Conservation (phyloP, 2,888 invertebrate species). For the Sesia apiformis region DNA sequence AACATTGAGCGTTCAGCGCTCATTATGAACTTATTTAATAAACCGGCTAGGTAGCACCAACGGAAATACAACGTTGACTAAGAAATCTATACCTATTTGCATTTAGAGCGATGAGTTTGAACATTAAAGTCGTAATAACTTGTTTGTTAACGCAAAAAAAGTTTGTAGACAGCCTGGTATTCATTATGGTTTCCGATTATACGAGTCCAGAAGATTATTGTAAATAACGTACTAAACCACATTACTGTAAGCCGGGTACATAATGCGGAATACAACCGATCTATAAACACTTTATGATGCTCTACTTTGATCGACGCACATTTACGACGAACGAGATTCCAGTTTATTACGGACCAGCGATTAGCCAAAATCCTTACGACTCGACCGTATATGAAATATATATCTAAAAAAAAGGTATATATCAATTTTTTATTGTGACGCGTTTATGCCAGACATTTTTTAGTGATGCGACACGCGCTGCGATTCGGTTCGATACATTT, state of each 20-base stretch:
- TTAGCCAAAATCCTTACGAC: constrained; percentile 53
- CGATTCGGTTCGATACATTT: constrained; percentile 54
- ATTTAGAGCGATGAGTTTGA: no score
- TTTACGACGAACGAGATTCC: constrained; percentile 36
- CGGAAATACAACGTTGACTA: no score
- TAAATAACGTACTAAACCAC: constrained; percentile 8
- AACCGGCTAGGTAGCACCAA: no score
- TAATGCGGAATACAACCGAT: constrained; percentile 30
- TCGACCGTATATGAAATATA: constrained; percentile 44
- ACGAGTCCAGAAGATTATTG: constrained; percentile 3
- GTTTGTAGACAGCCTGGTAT: no score
- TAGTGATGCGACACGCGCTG: constrained; percentile 55
- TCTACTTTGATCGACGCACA: constrained; percentile 13
- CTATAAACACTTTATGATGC: constrained; percentile 47
- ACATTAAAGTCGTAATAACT: no score
- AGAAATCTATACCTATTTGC: no score
- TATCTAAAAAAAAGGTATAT: constrained; percentile 32
- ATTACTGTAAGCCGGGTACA: constrained; percentile 24
- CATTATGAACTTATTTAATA: no score
- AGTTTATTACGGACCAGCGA: constrained; percentile 40
- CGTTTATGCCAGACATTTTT: constrained; percentile 37
- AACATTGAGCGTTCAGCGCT: no score
- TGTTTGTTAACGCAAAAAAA: no score
- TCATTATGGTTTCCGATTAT: no score
- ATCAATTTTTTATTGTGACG: constrained; percentile 50